Base-by-base conservation (phyloP, 2,888 invertebrate genomes). In the Amphipyra tragopoginis region DNA sequence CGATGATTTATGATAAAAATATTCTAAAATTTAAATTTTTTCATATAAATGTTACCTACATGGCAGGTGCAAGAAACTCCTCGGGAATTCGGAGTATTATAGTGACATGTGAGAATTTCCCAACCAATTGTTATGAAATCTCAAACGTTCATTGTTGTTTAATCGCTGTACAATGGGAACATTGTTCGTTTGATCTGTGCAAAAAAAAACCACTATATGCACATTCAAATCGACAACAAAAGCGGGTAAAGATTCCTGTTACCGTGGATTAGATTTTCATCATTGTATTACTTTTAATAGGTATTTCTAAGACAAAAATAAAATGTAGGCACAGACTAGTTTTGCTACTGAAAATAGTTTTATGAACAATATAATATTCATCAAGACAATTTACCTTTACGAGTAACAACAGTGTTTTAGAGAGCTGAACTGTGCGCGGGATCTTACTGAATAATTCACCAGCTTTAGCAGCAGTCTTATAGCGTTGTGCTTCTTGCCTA, bases 121-220 rank as follows among this genome's bases (percentile, higher is more conserved):
- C 84, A 86, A 85, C 80, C 86, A 77, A 86, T 89, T 90, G 87
- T 92, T 91, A 89, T 88, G 90, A 91, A 91, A 91, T 90, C 86
- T 77, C 84, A 76, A 85, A 83, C 83, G 82, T 76, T 84, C 84
- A 88, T 90, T 93, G 90, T 91, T 90, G 84, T 90, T 87, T 89
- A 89, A 90, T 88, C 86, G 84, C 74, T 80, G 66, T 80, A 91
- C 90, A 91, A 90, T 88, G 84, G 83, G 70, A 77, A 83, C 83
- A 89, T 90, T 92, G 90, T 90, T 86, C 86, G 77, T 79, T 79
- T 76, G 75, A 85, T 82, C 81, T 77, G 70, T 62, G 75, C 80
- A 82, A 82, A 87, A 83, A 75, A 82, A 64, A 77, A 60, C 47
- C 64, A 72, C 58, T 67, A 69, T 59, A 58, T 68, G 54, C 50